A percentile compares a stretch with the other conserved stretches of the same genome.
phyloP scores from a whole-genome alignment of 2,888 invertebrate species.

The Leucania comma region DNA sequence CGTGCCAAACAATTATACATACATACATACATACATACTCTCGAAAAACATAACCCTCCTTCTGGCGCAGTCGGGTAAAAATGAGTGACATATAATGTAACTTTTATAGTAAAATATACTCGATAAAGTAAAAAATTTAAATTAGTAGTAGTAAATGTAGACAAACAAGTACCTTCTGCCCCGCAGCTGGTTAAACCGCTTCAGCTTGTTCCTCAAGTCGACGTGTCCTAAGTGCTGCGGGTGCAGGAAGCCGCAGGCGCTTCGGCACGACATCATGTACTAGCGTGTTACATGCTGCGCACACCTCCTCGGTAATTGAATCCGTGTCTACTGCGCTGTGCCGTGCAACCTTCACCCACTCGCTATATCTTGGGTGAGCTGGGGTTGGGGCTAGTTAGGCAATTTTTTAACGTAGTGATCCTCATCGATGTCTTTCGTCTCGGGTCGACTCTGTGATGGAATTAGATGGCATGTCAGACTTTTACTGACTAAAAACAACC shows the following conservation, averaged over 20 bases:
- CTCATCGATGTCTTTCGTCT: too few relatives aligned
- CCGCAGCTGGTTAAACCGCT: slow-evolving; percentile 43
- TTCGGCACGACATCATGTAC: slow-evolving; percentile 75
- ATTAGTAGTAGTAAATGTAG: neutral
- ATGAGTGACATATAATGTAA: too few relatives aligned
- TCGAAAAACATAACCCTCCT: too few relatives aligned
- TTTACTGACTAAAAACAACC: neutral
- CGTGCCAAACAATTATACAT: too few relatives aligned
- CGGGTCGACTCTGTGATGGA: too few relatives aligned
- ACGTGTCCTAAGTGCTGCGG: slow-evolving; percentile 80
- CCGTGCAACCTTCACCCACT: slow-evolving; percentile 69
- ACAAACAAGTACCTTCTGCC: neutral
- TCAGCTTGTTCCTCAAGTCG: slow-evolving; percentile 49
- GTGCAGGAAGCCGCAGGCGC: slow-evolving; percentile 83
- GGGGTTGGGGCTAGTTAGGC: too few relatives aligned
- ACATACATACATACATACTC: too few relatives aligned
- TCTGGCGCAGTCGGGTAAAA: too few relatives aligned
- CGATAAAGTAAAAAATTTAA: too few relatives aligned
- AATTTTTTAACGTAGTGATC: too few relatives aligned
- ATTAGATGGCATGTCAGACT: too few relatives aligned
- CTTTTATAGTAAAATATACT: too few relatives aligned
- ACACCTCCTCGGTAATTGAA: slow-evolving; percentile 84
- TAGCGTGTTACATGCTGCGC: slow-evolving; percentile 80
- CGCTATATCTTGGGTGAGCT: slow-evolving; percentile 34
- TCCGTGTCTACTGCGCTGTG: slow-evolving; percentile 77